These are phyloP conservation scores for Papilio glaucus DNA, from an alignment of 1,140 invertebrate genomes.

Conservation along the genomic window DNA sequence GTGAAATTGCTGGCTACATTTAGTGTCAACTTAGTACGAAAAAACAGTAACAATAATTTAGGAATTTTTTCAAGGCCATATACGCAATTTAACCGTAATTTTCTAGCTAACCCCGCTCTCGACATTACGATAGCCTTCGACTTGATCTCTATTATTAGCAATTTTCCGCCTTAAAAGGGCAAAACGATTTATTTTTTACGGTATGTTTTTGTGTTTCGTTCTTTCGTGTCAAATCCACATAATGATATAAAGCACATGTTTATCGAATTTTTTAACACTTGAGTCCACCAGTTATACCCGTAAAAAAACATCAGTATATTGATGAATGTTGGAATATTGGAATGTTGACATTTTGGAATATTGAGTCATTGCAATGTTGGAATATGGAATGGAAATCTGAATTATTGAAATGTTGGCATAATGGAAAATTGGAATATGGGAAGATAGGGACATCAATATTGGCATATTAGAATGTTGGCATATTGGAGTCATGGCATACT, in stretches of 20 bases:
- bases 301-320: too few species aligned
- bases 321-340: too few species aligned
- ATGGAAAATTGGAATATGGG: too few species aligned
- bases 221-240: background rate
- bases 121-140: background rate
- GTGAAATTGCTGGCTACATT: background rate
- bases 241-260: background rate
- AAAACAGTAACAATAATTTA: conserved; percentile 6
- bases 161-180: background rate
- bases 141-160: conserved; percentile 12
- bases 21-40: background rate
- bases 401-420: too few species aligned
- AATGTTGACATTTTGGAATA: too few species aligned
- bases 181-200: conserved; percentile 1
- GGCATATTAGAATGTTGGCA: too few species aligned
- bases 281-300: too few species aligned
- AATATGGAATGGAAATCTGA: too few species aligned
- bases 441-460: too few species aligned
- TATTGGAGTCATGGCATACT: too few species aligned
- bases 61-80: background rate
- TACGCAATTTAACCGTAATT: conserved; percentile 18
- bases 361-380: too few species aligned
- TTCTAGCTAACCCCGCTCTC: background rate
- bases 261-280: background rate
- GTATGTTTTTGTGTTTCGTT: background rate